Percentiles rank a stretch among this genome's conserved stretches.
These are phyloP conservation scores for Coenonympha glycerion DNA, from an alignment of 2,888 invertebrate species.

Conservation along the genomic window DNA sequence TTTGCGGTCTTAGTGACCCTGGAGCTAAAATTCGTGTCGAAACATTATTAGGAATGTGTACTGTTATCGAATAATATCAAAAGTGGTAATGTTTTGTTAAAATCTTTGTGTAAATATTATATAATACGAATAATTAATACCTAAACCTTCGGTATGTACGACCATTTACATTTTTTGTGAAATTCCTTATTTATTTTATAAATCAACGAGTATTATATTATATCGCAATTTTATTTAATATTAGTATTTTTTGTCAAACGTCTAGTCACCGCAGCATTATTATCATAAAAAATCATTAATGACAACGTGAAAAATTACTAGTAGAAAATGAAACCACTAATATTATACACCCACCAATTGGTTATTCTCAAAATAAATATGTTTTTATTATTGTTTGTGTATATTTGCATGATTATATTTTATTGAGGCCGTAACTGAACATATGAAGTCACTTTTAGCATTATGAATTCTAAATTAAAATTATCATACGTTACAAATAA, in stretches of 20 bases:
- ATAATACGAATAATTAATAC: too few species aligned
- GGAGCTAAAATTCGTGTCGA: constrained; percentile 3
- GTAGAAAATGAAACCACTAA: constrained; percentile 9
- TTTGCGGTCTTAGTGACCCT: constrained; percentile 10
- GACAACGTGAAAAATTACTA: constrained; percentile 2
- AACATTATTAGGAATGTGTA: background rate
- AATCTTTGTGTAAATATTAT: background rate
- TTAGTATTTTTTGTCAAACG: constrained; percentile 33
- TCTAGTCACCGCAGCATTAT: constrained; percentile 68
- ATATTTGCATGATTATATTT: too few species aligned
- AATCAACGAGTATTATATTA: constrained; percentile 5
- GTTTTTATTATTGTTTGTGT: too few species aligned
- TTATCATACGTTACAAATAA: too few species aligned
- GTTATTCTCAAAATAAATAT: background rate
- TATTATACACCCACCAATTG: background rate
- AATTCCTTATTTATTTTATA: background rate
- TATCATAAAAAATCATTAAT: constrained; percentile 8
- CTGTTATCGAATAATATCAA: background rate
- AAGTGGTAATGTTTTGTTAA: background rate
- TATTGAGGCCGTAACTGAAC: too few species aligned
- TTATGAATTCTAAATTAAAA: too few species aligned
- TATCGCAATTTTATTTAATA: constrained; percentile 16
- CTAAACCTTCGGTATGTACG: background rate
- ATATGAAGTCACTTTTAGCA: too few species aligned
- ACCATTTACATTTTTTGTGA: background rate